These are phyloP conservation scores for Drosophila neoperkinsi DNA, from an alignment of 2,888 invertebrate species.

Conservation along the genomic window DNA sequence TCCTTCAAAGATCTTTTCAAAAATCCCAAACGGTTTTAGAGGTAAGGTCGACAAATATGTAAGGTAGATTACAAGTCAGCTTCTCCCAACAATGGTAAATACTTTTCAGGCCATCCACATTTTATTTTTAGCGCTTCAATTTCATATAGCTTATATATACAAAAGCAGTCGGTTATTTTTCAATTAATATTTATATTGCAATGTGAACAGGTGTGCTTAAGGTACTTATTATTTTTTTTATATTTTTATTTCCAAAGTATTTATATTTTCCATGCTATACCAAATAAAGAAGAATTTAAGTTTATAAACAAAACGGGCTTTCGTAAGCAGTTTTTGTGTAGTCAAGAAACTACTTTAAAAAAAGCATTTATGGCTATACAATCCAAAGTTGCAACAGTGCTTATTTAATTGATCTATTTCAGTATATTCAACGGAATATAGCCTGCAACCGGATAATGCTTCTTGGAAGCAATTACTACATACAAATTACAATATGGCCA, in stretches of 20 bases:
- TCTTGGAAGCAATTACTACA: background rate
- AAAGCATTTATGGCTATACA: background rate
- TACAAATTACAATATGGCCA: slow-evolving; percentile 7
- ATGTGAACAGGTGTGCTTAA: background rate
- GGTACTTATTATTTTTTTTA: background rate
- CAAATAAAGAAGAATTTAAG: background rate
- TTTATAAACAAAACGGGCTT: background rate
- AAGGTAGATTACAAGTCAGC: background rate
- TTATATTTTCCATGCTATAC: background rate
- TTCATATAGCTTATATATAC: background rate
- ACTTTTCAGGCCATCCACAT: background rate
- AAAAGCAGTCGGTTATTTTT: background rate
- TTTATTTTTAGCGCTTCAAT: background rate
- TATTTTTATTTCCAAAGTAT: background rate
- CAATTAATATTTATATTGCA: background rate
- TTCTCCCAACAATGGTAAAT: background rate
- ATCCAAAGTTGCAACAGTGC: background rate
- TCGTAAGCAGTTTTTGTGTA: background rate
- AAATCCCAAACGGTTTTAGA: too few species aligned
- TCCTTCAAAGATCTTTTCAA: background rate
- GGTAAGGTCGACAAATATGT: background rate
- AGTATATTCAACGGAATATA: background rate
- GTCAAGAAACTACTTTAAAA: background rate
- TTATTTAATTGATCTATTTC: background rate
- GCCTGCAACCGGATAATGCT: background rate